A percentile compares a stretch with the other conserved stretches of the same genome.
phyloP scores from a whole-genome alignment of 2,797 vertebrate species.

The Intellagama lesueurii region DNA sequence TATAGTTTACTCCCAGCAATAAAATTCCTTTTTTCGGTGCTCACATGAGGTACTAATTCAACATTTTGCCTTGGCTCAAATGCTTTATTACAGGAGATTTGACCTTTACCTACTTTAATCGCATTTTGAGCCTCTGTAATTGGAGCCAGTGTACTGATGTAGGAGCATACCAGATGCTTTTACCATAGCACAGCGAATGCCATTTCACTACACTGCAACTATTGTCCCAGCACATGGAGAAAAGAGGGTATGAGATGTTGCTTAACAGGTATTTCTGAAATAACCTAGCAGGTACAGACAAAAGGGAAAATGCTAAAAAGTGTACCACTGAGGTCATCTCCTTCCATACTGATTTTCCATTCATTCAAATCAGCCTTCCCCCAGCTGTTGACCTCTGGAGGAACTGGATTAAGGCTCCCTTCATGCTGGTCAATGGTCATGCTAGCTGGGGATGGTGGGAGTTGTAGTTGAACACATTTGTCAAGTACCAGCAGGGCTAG shows the following conservation, averaged over 20 bases:
- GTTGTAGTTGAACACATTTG: not conserved
- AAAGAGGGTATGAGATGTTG: not conserved
- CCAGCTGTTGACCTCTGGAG: not conserved
- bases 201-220: no score
- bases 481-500: not conserved
- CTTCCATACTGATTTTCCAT: not conserved
- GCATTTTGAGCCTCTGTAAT: constrained; percentile 37
- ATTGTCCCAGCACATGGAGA: not conserved
- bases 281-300: not conserved
- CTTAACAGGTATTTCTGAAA: not conserved
- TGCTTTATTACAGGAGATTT: constrained; percentile 40
- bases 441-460: not conserved
- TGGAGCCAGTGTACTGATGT: constrained; percentile 12
- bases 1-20: constrained; percentile 33
- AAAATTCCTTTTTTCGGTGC: constrained; percentile 33
- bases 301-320: not conserved
- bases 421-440: not conserved
- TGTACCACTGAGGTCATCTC: not conserved
- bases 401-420: not conserved
- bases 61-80: constrained; percentile 16
- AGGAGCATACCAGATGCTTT: not conserved
- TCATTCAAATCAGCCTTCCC: not conserved
- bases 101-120: constrained; percentile 44
- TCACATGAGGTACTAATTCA: constrained; percentile 29
- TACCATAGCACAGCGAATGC: not conserved